Evolutionary conservation across 2,797 vertebrate genomes (phyloP), one percentile per base, ranked within the genome.

Genomic region (Oryzias sinensis): DNA sequence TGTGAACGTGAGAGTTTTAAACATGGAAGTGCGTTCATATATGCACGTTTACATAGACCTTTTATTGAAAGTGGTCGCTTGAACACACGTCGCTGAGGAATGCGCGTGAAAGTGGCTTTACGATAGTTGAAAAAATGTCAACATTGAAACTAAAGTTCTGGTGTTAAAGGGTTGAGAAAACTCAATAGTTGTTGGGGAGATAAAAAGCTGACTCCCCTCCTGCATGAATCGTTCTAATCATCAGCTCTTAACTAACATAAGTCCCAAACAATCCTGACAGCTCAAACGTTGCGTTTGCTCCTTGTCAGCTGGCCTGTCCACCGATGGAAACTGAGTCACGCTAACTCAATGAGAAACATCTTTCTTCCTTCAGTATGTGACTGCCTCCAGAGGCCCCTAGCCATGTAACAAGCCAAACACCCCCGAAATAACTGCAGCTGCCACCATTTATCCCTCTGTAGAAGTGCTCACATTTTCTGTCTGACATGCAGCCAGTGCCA

Each of bases 371-470:
- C 49, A 55, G 50, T 53, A 61, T 15, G 48, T 46, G 74, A 62
- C 70, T 79, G 81, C 75, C 83, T 82, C 63, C 27, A 76, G 56
- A 65, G 46, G 70, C 65, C 51, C 55, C 59, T 56, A 54, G 76
- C 67, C 63, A 45, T 54, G 57, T 49, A 74, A 79, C 72, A 83
- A 86, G 75, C 87, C 87, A 86, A 66, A 82, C 48, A 53, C 64
- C 74, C 86, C 74, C 57, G 83, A 88, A 91, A 91, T 90, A 92
- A 86, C 86, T 70, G 57, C 90, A 91, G 90, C 89, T 92, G 88
- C 84, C 77, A 54, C 76, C 65, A 5, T 64, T 79, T 52, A 60
- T 87, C 84, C 80, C 54, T 49, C 49, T 53, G 69, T 73, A 66
- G 59, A 77, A 74, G 73, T 59, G 69, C 70, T 72, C 53, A 6